Evolutionary conservation across 2,113 vertebrate genomes (phyloP).

Genomic region (Dipodomys merriami): DNA sequence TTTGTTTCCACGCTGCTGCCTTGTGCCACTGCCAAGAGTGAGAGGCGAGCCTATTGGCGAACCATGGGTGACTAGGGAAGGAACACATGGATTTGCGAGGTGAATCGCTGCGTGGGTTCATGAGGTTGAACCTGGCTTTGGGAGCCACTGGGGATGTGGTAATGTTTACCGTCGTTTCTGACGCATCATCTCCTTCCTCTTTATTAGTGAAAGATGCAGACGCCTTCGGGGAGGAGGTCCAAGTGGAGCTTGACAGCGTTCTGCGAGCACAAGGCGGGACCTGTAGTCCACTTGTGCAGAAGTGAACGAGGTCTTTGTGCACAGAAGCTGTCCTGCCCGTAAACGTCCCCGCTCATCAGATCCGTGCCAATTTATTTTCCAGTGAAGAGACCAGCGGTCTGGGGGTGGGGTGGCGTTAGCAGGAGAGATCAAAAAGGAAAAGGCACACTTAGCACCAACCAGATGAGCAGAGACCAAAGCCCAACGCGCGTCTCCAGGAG

Average conservation of each 20-base stretch:
- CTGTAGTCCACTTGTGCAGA: conserved; percentile 24
- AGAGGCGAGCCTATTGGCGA: fast-evolving
- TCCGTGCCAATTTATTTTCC: conserved; percentile 67
- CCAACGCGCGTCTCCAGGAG: no score
- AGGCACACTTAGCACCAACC: not conserved
- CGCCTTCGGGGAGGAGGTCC: not conserved
- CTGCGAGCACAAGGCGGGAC: conserved; percentile 48
- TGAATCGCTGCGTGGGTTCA: not conserved
- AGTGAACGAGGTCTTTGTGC: conserved; percentile 47
- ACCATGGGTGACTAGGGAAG: fast-evolving
- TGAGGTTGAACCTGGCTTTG: not conserved
- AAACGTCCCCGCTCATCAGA: conserved; percentile 34
- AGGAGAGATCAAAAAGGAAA: conserved; percentile 27
- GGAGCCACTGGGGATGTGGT: conserved; percentile 1
- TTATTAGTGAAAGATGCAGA: conserved; percentile 9
- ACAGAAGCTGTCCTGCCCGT: conserved; percentile 42
- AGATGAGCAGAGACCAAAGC: not conserved
- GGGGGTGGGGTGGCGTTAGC: not conserved
- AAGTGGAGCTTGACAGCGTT: not conserved
- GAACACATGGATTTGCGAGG: not conserved
- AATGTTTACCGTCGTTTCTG: not conserved
- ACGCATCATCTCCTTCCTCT: not conserved
- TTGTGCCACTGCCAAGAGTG: not conserved
- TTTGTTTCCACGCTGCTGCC: not conserved
- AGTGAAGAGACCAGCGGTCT: conserved; percentile 49